Base-by-base conservation (phyloP, 2,113 vertebrate species). In the Myrmecophaga tridactyla region DNA sequence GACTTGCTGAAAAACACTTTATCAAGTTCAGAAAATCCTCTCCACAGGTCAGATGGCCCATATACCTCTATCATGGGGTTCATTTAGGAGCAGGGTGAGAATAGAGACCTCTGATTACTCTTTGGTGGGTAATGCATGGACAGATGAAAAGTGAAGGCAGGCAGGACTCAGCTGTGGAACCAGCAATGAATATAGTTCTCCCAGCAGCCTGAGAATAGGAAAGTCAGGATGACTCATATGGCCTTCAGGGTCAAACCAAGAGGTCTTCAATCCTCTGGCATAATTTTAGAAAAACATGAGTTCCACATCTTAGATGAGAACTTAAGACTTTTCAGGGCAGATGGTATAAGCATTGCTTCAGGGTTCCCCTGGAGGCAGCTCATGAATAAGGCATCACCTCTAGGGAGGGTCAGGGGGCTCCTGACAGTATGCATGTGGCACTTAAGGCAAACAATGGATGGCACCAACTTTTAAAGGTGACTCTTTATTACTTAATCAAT, bases 401-500 rank as follows among this genome's bases (percentile, higher is more conserved):
- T 56, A 65, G 89, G 86, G 84, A 91, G 65, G 84, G 65, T 56
- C 21, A 25, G 34, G 36, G 90, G 90, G 90, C 82, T 94, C 86
- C 77, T 0, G 43, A 53, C 0, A 83, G 93, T 56, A 96, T 95
- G 97, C 89, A 7, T 87, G 96, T 69, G 98, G 98, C 98, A 98
- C 98, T 98, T 98, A 97, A 81, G 76, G 83, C 77, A 91, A 97
- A 75, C 95, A 76, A 58, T 70, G 76, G 94, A 94, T 78, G 95
- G 96, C 96, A 96, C 94, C 97, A 95, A 96, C 97, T 98, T 97
- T 91, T 87, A 75, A 94, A 98, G 98, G 98, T 97, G 98, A 98
- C 98, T 97, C 97, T 98, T 98, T 97, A 97, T 96, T 96, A 97
- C 98, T 98, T 88, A 97, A 97, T 98, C 97, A 94, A 87, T 96